Evolutionary conservation across 1,140 invertebrate genomes (phyloP).

Genomic region (Planococcus citri): DNA sequence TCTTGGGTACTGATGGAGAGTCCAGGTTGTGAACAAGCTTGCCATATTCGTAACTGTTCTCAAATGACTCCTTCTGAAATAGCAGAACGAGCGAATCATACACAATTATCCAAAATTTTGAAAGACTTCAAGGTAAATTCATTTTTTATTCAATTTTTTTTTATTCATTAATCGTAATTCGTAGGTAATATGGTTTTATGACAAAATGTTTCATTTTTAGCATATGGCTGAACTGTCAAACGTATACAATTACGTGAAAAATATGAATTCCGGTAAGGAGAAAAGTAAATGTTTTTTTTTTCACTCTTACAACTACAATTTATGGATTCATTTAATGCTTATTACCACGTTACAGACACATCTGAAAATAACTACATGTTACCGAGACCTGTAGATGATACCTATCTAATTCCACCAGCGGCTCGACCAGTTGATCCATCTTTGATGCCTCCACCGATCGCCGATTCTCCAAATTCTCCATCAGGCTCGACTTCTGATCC

Average conservation of each 20-base stretch:
- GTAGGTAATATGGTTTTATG: too few species aligned
- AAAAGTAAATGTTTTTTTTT: background rate
- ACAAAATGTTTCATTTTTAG: slow-evolving; percentile 30
- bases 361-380: slow-evolving; percentile 40
- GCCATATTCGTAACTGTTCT: slow-evolving; percentile 61
- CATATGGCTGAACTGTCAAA: slow-evolving; percentile 67
- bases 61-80: slow-evolving; percentile 66
- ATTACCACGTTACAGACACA: slow-evolving; percentile 27
- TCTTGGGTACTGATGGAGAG: slow-evolving; percentile 70
- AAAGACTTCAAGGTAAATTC: slow-evolving; percentile 60
- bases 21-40: slow-evolving; percentile 64
- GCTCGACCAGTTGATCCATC: slow-evolving; percentile 35
- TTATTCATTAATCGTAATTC: too few species aligned
- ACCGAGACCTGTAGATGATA: slow-evolving; percentile 40
- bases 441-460: background rate
- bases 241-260: slow-evolving; percentile 70
- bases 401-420: slow-evolving; percentile 39
- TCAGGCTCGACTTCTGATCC: background rate
- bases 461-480: slow-evolving; percentile 19
- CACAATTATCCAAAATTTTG: slow-evolving; percentile 53
- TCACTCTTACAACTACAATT: background rate
- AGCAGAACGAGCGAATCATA: slow-evolving; percentile 56
- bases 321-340: background rate
- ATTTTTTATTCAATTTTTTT: slow-evolving; percentile 23
- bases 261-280: slow-evolving; percentile 48